Evolutionary conservation across 2,797 vertebrate genomes (phyloP).

Genomic region (Hozukius guyotensis): DNA sequence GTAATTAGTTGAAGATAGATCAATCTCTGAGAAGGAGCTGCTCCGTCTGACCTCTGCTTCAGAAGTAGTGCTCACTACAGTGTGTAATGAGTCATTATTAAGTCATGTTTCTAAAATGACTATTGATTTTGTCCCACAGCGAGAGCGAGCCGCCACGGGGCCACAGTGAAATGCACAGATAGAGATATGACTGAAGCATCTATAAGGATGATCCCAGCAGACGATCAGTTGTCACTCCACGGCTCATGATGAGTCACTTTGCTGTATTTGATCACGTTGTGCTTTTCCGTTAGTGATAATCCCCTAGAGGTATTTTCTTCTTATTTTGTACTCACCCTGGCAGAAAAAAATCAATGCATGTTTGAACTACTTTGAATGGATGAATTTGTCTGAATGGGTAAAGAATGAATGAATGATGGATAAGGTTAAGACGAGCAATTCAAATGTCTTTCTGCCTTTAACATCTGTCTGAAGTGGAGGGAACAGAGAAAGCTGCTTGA

Average conservation of each 20-base stretch:
- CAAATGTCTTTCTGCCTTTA: neutral
- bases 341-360: conserved; percentile 42
- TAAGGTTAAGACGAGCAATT: neutral
- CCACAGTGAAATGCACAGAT: conserved; percentile 23
- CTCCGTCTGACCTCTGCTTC: conserved; percentile 38
- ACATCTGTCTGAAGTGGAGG: conserved; percentile 2
- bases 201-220: conserved; percentile 22
- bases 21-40: neutral
- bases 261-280: conserved; percentile 40
- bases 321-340: conserved; percentile 22
- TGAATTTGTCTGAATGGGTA: conserved; percentile 34
- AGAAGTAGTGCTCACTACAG: conserved; percentile 11
- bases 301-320: conserved; percentile 25
- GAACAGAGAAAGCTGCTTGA: conserved; percentile 11
- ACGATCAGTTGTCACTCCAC: conserved; percentile 26
- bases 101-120: conserved; percentile 67
- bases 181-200: conserved; percentile 35
- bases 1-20: neutral
- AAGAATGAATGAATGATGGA: conserved; percentile 33
- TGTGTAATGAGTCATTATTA: conserved; percentile 68
- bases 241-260: conserved; percentile 43
- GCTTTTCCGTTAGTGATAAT: conserved; percentile 7
- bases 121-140: conserved; percentile 66
- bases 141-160: neutral
- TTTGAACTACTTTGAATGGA: conserved; percentile 44